Evolutionary conservation across 2,888 invertebrate species (phyloP).

Genomic region (Mimachlamys varia): DNA sequence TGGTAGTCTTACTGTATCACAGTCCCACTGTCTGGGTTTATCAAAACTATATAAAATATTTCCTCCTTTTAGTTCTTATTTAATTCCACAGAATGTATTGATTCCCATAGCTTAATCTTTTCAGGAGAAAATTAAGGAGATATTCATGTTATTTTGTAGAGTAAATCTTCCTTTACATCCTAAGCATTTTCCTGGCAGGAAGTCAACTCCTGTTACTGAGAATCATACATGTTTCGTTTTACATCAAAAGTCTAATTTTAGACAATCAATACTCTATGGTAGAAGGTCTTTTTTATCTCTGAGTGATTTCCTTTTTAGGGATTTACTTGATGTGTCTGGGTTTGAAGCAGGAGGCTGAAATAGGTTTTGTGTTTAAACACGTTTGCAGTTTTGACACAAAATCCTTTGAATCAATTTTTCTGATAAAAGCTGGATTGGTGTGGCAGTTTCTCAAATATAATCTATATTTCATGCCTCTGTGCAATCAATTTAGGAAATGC

Average conservation of each 20-base stretch:
- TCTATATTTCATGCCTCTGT: constrained; percentile 3
- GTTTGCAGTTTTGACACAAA: background rate
- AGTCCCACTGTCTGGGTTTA: no score
- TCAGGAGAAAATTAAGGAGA: background rate
- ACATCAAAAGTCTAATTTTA: constrained; percentile 18
- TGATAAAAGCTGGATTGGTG: background rate
- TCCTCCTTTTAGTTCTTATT: background rate
- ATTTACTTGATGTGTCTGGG: constrained; percentile 17
- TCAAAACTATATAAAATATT: background rate
- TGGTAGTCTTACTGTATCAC: no score
- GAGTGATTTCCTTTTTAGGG: background rate
- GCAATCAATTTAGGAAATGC: background rate
- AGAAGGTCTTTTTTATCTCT: background rate
- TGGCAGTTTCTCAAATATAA: background rate
- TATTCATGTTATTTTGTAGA: background rate
- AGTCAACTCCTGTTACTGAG: background rate
- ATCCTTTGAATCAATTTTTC: constrained; percentile 8
- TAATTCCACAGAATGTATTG: background rate
- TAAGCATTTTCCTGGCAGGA: background rate
- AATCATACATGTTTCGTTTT: background rate
- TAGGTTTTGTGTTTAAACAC: background rate
- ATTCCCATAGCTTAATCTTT: background rate
- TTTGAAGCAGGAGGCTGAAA: background rate
- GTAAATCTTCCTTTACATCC: background rate
- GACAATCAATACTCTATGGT: background rate